phyloP scores from a whole-genome alignment of 2,888 invertebrate species.

The Elmis aenea region DNA sequence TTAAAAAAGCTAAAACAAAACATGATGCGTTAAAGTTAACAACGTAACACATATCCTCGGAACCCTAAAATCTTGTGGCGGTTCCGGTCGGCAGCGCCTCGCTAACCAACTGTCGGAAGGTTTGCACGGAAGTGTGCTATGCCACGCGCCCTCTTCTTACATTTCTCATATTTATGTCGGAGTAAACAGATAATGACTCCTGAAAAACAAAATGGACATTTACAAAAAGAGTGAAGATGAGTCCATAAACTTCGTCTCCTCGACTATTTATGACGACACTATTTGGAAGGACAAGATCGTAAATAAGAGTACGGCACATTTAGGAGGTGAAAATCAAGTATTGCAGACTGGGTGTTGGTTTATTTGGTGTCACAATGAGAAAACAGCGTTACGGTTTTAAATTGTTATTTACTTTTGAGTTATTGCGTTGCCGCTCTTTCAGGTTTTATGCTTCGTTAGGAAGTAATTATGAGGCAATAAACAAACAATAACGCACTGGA shows the following conservation, averaged over 20 bases:
- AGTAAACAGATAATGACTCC: constrained; percentile 17
- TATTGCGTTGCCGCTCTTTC: too few species aligned
- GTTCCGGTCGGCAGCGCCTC: constrained; percentile 37
- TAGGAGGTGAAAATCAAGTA: too few species aligned
- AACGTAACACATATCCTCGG: too few species aligned
- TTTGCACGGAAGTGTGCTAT: constrained; percentile 44
- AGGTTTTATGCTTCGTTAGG: constrained; percentile 27
- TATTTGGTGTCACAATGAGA: too few species aligned
- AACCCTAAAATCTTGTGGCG: constrained; percentile 33
- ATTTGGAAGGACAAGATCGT: constrained; percentile 13
- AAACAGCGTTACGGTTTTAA: too few species aligned
- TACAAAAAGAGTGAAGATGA: too few species aligned
- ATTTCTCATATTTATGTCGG: constrained; percentile 8
- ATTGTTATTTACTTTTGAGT: too few species aligned
- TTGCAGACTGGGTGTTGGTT: too few species aligned
- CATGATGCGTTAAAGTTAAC: not conserved
- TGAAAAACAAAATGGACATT: too few species aligned
- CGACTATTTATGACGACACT: too few species aligned
- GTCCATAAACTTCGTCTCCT: too few species aligned
- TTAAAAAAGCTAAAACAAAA: too few species aligned
- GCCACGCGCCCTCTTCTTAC: constrained; percentile 34
- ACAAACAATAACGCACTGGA: constrained; percentile 25
- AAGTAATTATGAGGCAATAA: constrained; percentile 28
- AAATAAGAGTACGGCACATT: constrained; percentile 18
- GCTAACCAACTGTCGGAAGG: constrained; percentile 41